Percentiles rank a stretch among this genome's conserved stretches.
These are phyloP conservation scores for Perdita meconis DNA, from an alignment of 2,888 invertebrate species.

Conservation along the genomic window DNA sequence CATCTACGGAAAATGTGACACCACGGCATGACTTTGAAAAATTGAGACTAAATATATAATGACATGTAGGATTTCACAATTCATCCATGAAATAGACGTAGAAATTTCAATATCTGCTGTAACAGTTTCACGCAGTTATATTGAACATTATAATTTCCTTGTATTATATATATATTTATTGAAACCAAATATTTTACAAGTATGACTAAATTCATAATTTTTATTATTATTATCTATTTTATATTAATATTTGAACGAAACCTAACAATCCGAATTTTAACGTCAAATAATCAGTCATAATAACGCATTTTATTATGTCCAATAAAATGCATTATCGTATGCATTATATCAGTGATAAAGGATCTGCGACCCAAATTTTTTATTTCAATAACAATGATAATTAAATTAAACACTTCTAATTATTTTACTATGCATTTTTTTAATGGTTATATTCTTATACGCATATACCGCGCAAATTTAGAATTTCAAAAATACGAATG, in stretches of 20 bases:
- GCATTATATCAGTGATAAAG: not conserved
- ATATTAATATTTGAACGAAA: no score
- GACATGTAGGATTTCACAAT: slow-evolving; percentile 12
- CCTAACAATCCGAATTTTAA: no score
- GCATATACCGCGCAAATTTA: not conserved
- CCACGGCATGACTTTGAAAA: slow-evolving; percentile 65
- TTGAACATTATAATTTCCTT: not conserved
- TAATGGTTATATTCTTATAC: not conserved
- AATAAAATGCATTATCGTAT: slow-evolving; percentile 15
- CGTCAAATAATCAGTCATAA: no score
- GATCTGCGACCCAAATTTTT: not conserved
- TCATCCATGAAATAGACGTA: no score
- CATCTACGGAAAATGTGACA: slow-evolving; percentile 20
- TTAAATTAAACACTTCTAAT: not conserved
- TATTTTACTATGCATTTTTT: not conserved
- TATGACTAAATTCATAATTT: no score
- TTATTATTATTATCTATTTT: no score
- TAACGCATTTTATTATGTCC: no score
- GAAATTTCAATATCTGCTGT: no score
- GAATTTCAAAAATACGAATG: not conserved
- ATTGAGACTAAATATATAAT: slow-evolving; percentile 33
- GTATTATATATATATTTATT: no score
- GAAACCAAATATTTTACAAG: no score
- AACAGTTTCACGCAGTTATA: not conserved
- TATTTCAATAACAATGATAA: not conserved